Conservation (phyloP, 1,140 invertebrate species). For the Linepithema humile region DNA sequence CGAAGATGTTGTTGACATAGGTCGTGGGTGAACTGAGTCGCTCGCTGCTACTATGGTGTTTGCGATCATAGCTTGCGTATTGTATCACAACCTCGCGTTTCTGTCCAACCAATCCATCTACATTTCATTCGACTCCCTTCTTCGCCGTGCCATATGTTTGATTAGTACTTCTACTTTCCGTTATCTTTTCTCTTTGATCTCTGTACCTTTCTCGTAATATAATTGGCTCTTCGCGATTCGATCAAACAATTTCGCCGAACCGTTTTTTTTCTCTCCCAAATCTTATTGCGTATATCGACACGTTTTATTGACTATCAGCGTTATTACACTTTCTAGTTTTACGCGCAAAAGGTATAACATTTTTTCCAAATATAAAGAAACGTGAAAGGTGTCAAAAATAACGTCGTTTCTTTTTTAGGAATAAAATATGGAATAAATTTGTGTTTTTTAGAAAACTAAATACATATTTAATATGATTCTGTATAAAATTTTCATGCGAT, state of each 20-base stretch:
- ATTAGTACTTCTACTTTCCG: neutral
- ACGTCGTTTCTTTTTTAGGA: neutral
- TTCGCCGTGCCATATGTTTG: neutral
- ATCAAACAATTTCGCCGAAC: constrained; percentile 14
- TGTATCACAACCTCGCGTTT: neutral
- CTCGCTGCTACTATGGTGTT: constrained; percentile 38
- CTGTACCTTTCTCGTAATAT: neutral
- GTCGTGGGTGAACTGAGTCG: constrained; percentile 37
- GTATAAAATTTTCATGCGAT: neutral
- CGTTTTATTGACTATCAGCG: constrained; percentile 1
- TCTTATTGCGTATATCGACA: constrained; percentile 12
- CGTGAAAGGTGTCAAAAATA: neutral
- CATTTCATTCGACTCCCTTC: neutral
- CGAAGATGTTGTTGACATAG: constrained; percentile 59
- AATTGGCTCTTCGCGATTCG: neutral
- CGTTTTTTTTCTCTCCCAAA: neutral
- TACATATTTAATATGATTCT: neutral
- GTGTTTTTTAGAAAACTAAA: too few relatives aligned
- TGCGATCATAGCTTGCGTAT: constrained; percentile 13
- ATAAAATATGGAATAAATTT: neutral
- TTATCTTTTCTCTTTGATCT: neutral
- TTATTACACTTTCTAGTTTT: neutral
- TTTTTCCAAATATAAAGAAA: neutral
- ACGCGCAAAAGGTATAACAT: neutral
- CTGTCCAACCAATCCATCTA: too few relatives aligned